Conservation (phyloP, 2,113 vertebrate genomes). For the Xenus cinereus region DNA sequence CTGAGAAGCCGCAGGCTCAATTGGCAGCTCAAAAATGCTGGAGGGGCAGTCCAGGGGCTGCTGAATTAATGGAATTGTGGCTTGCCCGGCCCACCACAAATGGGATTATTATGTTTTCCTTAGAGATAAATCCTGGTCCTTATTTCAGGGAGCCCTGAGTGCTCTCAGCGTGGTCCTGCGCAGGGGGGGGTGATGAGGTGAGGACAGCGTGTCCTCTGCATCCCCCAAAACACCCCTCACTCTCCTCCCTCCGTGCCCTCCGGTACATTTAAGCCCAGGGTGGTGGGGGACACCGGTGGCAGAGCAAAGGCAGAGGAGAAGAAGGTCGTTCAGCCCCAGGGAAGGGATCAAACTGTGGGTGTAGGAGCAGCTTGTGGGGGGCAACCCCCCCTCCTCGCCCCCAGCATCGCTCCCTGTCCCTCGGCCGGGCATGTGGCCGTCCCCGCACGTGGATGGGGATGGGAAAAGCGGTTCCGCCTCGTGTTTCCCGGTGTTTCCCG, state of each 20-base stretch:
- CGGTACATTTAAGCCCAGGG: neutral
- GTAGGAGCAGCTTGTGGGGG: neutral
- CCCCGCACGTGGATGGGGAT: neutral
- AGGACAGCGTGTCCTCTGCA: neutral
- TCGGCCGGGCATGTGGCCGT: neutral
- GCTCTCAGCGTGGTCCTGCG: neutral
- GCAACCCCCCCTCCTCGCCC: neutral
- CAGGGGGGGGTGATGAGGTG: accelerated
- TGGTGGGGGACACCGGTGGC: accelerated
- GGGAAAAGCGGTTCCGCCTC: slow-evolving; percentile 22
- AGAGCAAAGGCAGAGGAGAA: neutral
- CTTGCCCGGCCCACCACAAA: neutral
- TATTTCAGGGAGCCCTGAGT: neutral
- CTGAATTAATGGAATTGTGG: neutral
- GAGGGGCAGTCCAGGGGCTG: neutral
- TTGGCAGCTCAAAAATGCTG: neutral
- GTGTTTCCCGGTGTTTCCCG: neutral
- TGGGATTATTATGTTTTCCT: neutral
- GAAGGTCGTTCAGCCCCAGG: neutral
- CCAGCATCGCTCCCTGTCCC: neutral
- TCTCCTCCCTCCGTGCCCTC: neutral
- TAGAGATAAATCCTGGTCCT: neutral
- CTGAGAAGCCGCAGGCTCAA: neutral
- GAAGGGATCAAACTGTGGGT: neutral
- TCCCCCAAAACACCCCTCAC: neutral